These are phyloP conservation scores for Halictus quadricinctus DNA, from an alignment of 2,888 invertebrate species.

Conservation along the genomic window DNA sequence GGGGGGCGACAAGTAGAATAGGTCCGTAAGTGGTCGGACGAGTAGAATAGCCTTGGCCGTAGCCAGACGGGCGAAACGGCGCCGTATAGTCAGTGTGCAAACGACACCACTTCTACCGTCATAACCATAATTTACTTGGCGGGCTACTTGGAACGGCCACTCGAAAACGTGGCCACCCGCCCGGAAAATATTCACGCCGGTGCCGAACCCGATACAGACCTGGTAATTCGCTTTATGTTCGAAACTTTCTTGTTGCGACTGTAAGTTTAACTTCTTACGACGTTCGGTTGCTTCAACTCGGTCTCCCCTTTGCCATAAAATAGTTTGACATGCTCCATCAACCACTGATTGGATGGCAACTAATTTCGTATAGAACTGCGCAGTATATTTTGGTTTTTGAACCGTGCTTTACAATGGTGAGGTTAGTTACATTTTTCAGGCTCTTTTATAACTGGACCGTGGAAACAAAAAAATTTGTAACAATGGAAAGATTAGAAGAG, in stretches of 20 bases:
- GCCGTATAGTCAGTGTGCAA: slow-evolving; percentile 15
- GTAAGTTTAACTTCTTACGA: background rate
- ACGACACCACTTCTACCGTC: background rate
- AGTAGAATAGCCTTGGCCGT: slow-evolving; percentile 29
- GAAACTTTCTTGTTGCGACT: background rate
- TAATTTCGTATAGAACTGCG: background rate
- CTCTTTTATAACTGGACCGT: no score
- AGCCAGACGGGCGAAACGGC: slow-evolving; percentile 1
- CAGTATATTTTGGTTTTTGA: no score
- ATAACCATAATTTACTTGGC: background rate
- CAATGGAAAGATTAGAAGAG: no score
- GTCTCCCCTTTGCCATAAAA: background rate
- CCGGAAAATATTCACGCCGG: slow-evolving; percentile 1
- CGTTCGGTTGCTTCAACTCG: background rate
- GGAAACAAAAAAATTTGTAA: no score
- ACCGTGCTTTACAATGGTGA: no score
- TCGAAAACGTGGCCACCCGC: background rate
- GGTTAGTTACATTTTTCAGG: no score
- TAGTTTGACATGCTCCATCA: background rate
- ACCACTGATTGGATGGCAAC: background rate
- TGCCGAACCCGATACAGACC: background rate
- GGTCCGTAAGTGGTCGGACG: background rate
- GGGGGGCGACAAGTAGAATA: slow-evolving; percentile 25
- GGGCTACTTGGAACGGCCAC: background rate
- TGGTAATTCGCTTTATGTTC: background rate